Conservation (phyloP, 2,113 vertebrate species). For the Lophotis ruficrista region DNA sequence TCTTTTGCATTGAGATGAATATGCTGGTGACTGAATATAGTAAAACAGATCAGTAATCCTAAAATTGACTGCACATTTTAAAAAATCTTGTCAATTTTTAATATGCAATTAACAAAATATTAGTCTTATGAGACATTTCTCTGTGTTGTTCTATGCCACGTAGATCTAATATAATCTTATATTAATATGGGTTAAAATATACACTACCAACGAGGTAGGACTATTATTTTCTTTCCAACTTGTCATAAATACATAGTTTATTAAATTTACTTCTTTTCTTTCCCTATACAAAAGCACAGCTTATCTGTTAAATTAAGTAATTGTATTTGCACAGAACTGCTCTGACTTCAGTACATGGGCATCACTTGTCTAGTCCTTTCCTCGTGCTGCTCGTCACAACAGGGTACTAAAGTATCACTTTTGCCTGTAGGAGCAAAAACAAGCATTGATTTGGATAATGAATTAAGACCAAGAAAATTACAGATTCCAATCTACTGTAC, state of each 20-base stretch:
- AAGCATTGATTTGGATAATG: not conserved
- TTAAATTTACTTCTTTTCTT: not conserved
- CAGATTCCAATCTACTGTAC: not conserved
- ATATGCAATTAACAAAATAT: not conserved
- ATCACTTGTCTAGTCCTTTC: not conserved
- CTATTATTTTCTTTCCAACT: not conserved
- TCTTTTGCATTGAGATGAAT: not conserved
- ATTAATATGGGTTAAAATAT: not conserved
- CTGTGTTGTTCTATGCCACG: not conserved
- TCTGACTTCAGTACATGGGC: not conserved
- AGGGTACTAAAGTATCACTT: not conserved
- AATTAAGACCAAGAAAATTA: not conserved
- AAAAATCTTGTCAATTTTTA: not conserved
- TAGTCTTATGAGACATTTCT: not conserved
- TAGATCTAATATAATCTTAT: not conserved
- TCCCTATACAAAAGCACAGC: not conserved
- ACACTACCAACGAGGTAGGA: not conserved
- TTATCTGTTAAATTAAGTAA: not conserved
- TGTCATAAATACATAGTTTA: not conserved
- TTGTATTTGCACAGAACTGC: not conserved
- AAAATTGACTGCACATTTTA: not conserved
- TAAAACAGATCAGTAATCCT: not conserved
- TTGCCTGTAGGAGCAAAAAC: not conserved
- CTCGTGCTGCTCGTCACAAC: not conserved
- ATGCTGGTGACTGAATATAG: not conserved